Evolutionary conservation across 1,140 invertebrate species (phyloP), one percentile per base, ranked within the genome.

Genomic region (Lasioglossum albipes): DNA sequence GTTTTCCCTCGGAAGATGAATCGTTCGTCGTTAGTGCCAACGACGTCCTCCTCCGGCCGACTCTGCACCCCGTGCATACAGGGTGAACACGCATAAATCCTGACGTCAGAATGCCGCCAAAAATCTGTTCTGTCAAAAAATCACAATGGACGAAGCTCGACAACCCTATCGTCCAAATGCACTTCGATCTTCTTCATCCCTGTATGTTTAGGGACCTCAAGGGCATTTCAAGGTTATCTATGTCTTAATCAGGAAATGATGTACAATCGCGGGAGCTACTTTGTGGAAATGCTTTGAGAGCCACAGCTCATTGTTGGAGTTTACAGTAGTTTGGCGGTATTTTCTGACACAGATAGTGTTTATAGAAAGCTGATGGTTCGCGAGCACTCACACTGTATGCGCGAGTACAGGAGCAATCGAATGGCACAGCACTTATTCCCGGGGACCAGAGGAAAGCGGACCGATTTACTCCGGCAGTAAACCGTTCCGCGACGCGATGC

Each of bases 1-100:
- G 77, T 85, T 86, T 86, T 79, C 84, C 69, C 57, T 77, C 27
- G 71, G 66, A 87, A 87, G 86, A 88, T 88, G 84, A 85, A 88
- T 88, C 77, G 87, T 64, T 49, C 79, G 75, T 88, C 86, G 84
- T 88, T 88, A 88, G 81, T 85, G 79, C 72, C 68, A 84, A 77
- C 75, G 65, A 71, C 75, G 75, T 66, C 73, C 41, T 20, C 54
- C 59, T 52, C 22, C n/a, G 7, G 41, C n/a, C 42, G 7, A 12
- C 31, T 13, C 41, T 49, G 22, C 36, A 61, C 61, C 62, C 41
- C 68, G n/a, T 59, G 7, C 18, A 59, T 59, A 59, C 57, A 59
- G 57, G 57, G 57, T 59, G 57, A 59, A 9, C 27, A 7, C 57
- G n/a, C 20, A 7, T 54, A 54, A 59, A n/a, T 59, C 57, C 18